Conservation (phyloP, 2,888 invertebrate species). For the Junonia oenone region DNA sequence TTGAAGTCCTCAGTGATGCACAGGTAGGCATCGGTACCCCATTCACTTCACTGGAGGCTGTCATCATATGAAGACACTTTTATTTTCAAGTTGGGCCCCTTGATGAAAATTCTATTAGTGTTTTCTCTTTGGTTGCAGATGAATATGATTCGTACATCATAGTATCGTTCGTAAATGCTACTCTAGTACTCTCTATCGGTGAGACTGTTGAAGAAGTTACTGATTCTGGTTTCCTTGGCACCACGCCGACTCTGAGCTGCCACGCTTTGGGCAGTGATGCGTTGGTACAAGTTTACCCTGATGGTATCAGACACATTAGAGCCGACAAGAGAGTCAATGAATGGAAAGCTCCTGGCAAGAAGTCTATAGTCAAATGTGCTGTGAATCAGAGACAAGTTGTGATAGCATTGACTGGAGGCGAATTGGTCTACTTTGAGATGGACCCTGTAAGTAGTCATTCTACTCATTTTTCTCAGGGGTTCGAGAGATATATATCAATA, state of each 20-base stretch:
- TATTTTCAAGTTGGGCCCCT: constrained; percentile 15
- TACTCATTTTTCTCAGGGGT: too few relatives aligned
- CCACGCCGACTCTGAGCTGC: constrained; percentile 98
- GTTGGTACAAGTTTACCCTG: constrained; percentile 98
- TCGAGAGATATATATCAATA: too few relatives aligned
- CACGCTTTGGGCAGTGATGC: constrained; percentile 98
- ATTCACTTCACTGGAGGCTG: constrained; percentile 54
- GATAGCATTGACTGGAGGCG: constrained; percentile 97
- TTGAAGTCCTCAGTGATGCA: constrained; percentile 51
- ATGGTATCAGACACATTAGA: constrained; percentile 98
- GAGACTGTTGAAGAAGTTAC: constrained; percentile 99
- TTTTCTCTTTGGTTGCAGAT: constrained; percentile 88
- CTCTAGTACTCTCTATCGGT: constrained; percentile 98
- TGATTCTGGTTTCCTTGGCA: constrained; percentile 99
- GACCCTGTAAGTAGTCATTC: constrained; percentile 97
- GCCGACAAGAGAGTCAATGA: constrained; percentile 99
- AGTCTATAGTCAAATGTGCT: constrained; percentile 97
- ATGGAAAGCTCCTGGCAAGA: constrained; percentile 99
- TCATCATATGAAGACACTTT: constrained; percentile 40
- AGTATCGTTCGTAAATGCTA: constrained; percentile 98
- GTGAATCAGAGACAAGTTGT: constrained; percentile 99
- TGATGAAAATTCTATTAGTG: constrained; percentile 25
- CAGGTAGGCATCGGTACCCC: constrained; percentile 65
- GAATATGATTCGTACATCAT: constrained; percentile 99
- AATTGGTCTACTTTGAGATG: constrained; percentile 99